Base-by-base conservation (phyloP, 30 jellyfish, hydroid and myxozoan species). In the Aurelia sp. region DNA sequence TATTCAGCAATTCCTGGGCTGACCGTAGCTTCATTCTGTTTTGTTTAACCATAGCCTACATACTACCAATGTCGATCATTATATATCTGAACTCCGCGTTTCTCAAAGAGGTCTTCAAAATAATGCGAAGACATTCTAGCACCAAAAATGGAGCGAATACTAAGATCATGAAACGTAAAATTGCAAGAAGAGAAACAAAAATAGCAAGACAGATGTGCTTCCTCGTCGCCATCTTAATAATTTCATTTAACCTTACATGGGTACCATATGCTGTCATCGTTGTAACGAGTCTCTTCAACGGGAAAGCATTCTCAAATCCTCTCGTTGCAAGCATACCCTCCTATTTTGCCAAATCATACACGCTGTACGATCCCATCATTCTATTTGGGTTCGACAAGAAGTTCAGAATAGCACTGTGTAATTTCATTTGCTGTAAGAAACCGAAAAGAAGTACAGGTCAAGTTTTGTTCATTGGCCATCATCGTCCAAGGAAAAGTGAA, bases 181-280 rank as follows among this genome's bases (percentile, higher is more conserved):
- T 17, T 8, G 47, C 19, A 10, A 22, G 60, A 31, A 68, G 35
- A 11, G 85, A 74, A 33, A 65, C 16, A 0, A 48, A 33, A 20
- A 19, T 66, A 8, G 27, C 40, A 61, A 65, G 48, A 10, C 91
- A 81, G 53, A 67, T 61, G 91, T 38, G 62, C 30, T 51, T 63
- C 21, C 78, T 63, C 30, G 91, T 81, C 35, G 38, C 52, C 10
- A 15, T 70, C 50, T 70, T 81, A 19, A 61, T 81, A 12, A 52
- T 35, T 24, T n/a, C 74, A 17, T 81, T 81, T 59, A 81, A 81
- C 40, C 11, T 81, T 10, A 41, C 84, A 38, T 81, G 91, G 91
- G 5, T 81, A 15, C 91, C 91, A 16, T 81, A 81, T 48, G 91
- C 91, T 30, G 84, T 81, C 38, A 51, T 65, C 16, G 48, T 52